Evolutionary conservation across 2,888 invertebrate species (phyloP), one percentile per base, ranked within the genome.

Genomic region (Poecilus cupreus): DNA sequence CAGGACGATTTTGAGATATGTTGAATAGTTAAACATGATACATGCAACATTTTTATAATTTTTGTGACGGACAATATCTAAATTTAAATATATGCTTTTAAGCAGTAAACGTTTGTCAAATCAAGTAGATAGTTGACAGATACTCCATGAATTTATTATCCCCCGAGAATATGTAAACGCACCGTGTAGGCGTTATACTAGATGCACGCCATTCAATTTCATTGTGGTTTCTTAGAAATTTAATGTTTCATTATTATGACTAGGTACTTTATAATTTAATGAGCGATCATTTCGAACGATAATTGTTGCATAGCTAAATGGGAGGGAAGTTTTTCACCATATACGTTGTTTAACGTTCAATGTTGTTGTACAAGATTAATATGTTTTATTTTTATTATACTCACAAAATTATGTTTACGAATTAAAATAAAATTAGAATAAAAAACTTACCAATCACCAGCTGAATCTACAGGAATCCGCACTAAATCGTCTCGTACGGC

Each of bases 201-300:
- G 60, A 26, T 60, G 60, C 60, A 60, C 26, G 60, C 24, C 26
- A 13, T 22, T 60, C 6, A 60, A 60, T 60, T 60, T 11, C 54
- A 24, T 13, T 13, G 26, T 24, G 8, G 10, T 13, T 60, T 60
- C 60, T 60, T 1, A 60, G 60, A 60, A 60, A 60, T 22, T n/a
- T 26, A 24, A 22, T 60, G n/a, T n/a, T 26, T 60, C 11, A 60
- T 60, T 26, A 60, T 60, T 26, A 60, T 11, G 22, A 8, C 6
- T 11, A 8, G 18, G 13, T 18, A 54, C 54, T 20, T 11, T n/a
- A 24, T 13, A n/a, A 60, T 26, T 60, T 60, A 26, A n/a, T 22
- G 26, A 11, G 24, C 5, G 5, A 57, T 57, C 24, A 57, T 24
- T 22, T 24, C 10, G 3, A n/a, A 11, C 5, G 26, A 57, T 57